Percentiles rank a stretch among this genome's conserved stretches.
These are phyloP conservation scores for Bradysia coprophila DNA, from an alignment of 1,140 invertebrate genomes.

Conservation along the genomic window DNA sequence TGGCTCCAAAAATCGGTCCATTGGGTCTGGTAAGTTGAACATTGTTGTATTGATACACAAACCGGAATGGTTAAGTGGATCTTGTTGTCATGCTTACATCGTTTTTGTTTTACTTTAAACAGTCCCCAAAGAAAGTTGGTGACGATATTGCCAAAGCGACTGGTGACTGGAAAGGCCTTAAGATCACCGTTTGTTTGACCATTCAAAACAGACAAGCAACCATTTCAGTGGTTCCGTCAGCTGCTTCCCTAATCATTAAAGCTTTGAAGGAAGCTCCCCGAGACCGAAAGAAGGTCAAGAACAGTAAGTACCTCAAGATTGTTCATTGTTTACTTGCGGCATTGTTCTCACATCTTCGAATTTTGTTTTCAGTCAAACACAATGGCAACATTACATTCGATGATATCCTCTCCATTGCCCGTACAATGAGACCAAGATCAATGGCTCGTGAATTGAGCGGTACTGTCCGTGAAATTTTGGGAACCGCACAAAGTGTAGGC, in stretches of 20 bases:
- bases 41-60: too few relatives aligned
- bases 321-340: not conserved
- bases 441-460: constrained; percentile 85
- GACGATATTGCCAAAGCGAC: constrained; percentile 99
- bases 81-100: not conserved
- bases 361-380: constrained; percentile 67
- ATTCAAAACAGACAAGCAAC: constrained; percentile 98
- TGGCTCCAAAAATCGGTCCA: constrained; percentile 99
- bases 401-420: constrained; percentile 81
- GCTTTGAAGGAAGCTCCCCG: constrained; percentile 96
- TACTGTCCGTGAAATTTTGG: constrained; percentile 94
- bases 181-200: constrained; percentile 94
- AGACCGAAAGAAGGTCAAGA: constrained; percentile 98
- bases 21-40: constrained; percentile 75
- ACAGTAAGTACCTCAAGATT: constrained; percentile 46
- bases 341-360: not conserved
- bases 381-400: constrained; percentile 91
- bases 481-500: constrained; percentile 84
- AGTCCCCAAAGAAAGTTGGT: constrained; percentile 99
- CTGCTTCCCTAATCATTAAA: constrained; percentile 93
- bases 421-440: constrained; percentile 80
- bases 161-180: constrained; percentile 96
- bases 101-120: constrained; percentile 31
- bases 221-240: constrained; percentile 94
- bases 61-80: not conserved